Evolutionary conservation across 2,888 invertebrate genomes (phyloP).

Genomic region (Ischnus inquisitorius): DNA sequence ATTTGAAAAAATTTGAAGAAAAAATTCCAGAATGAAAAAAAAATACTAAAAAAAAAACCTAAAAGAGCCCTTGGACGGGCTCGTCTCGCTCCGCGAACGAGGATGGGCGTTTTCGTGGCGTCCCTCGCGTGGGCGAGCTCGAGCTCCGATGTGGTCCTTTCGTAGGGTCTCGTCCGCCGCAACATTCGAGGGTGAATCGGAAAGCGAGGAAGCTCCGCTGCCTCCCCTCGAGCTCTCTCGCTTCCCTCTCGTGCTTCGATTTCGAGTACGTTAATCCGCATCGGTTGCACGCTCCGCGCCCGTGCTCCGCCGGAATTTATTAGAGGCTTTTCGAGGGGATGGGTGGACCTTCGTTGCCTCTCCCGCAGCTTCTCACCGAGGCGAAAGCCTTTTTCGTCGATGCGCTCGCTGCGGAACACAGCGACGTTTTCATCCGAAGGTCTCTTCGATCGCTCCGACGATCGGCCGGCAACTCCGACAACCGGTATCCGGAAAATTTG

Average conservation of each 20-base stretch:
- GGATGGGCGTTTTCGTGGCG: background rate
- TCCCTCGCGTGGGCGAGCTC: background rate
- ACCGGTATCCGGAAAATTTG: no score
- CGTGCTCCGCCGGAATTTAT: slow-evolving; percentile 70
- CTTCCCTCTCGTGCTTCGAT: slow-evolving; percentile 61
- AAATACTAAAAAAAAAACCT: no score
- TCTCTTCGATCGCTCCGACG: slow-evolving; percentile 62
- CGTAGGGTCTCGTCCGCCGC: slow-evolving; percentile 9
- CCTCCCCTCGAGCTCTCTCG: slow-evolving; percentile 6
- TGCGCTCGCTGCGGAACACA: slow-evolving; percentile 37
- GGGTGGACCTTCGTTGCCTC: slow-evolving; percentile 17
- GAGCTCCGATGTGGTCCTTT: slow-evolving; percentile 17
- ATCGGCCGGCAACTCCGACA: slow-evolving; percentile 49
- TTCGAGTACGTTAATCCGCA: slow-evolving; percentile 72
- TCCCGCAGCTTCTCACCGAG: background rate
- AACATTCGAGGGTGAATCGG: slow-evolving; percentile 15
- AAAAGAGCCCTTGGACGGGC: background rate
- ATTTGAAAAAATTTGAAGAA: no score
- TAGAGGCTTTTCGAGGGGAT: slow-evolving; percentile 65
- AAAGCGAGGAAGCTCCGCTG: slow-evolving; percentile 32
- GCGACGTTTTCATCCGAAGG: slow-evolving; percentile 59
- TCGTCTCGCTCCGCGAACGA: background rate
- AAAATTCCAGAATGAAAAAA: no score
- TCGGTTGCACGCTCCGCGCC: slow-evolving; percentile 24
- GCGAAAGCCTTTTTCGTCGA: slow-evolving; percentile 2